Conservation (phyloP, 2,888 invertebrate species). For the Agrotis segetum region DNA sequence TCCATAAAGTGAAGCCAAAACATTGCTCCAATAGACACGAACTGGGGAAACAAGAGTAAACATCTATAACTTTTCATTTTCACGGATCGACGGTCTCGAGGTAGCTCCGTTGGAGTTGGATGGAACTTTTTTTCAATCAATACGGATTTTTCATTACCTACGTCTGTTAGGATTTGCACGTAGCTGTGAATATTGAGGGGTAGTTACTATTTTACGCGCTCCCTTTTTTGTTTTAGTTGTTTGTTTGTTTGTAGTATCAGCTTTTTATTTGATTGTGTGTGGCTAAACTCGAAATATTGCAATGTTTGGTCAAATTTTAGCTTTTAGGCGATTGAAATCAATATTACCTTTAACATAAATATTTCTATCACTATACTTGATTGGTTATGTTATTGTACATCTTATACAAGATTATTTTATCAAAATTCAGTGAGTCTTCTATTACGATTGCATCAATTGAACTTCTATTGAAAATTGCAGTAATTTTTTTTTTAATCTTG, state of each 20-base stretch:
- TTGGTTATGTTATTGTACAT: background rate
- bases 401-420: background rate
- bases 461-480: too few species aligned
- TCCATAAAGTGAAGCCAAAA: slow-evolving; percentile 29
- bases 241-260: background rate
- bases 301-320: background rate
- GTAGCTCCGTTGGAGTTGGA: slow-evolving; percentile 18
- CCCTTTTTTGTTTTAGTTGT: slow-evolving; percentile 6
- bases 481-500: too few species aligned
- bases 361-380: background rate
- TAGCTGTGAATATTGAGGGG: slow-evolving; percentile 33
- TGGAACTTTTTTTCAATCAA: slow-evolving; percentile 57
- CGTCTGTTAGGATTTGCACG: slow-evolving; percentile 38
- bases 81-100: slow-evolving; percentile 29
- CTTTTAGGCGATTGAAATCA: background rate
- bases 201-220: slow-evolving; percentile 14
- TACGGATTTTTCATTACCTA: slow-evolving; percentile 55
- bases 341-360: background rate
- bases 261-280: slow-evolving; percentile 10
- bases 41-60: slow-evolving; percentile 25
- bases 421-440: too few species aligned
- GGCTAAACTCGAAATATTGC: background rate
- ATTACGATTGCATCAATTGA: too few species aligned
- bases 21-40: slow-evolving; percentile 29
- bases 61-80: slow-evolving; percentile 60